Percentiles rank a stretch among this genome's conserved stretches.
Evolutionary conservation across 1,140 invertebrate species (phyloP).

Genomic region (Drosophila orena): DNA sequence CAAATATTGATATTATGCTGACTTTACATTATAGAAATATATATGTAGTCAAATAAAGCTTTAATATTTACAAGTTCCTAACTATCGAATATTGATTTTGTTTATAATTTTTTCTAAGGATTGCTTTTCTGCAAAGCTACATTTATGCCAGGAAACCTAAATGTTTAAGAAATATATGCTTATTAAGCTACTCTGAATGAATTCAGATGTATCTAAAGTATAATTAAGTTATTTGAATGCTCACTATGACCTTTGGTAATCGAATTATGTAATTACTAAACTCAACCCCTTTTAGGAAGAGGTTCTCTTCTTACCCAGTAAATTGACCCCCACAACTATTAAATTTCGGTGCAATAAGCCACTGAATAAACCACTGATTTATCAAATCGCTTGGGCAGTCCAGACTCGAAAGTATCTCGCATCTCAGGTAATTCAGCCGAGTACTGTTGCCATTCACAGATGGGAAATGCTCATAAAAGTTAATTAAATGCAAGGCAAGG

Average conservation of each 20-base stretch:
- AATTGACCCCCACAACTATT: slow-evolving; percentile 8
- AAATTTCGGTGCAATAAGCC: slow-evolving; percentile 10
- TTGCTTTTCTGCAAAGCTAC: too few species aligned
- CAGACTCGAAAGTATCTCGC: slow-evolving; percentile 26
- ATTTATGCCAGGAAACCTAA: too few species aligned
- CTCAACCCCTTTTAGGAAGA: slow-evolving; percentile 3
- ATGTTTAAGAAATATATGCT: too few species aligned
- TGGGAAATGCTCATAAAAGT: slow-evolving; percentile 74
- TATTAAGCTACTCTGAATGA: too few species aligned
- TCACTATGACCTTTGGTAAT: neutral
- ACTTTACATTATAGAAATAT: too few species aligned
- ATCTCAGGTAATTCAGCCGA: slow-evolving; percentile 24
- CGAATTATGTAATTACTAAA: slow-evolving; percentile 1
- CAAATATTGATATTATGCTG: too few species aligned
- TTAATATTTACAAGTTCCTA: too few species aligned
- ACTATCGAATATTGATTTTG: too few species aligned
- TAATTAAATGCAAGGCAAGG: slow-evolving; percentile 76
- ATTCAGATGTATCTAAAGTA: too few species aligned
- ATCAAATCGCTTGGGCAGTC: slow-evolving; percentile 29
- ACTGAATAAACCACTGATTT: slow-evolving; percentile 14
- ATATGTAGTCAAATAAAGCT: too few species aligned
- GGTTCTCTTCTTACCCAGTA: slow-evolving; percentile 1
- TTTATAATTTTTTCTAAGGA: too few species aligned
- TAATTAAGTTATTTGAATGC: too few species aligned
- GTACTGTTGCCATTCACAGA: slow-evolving; percentile 31